Base-by-base conservation (phyloP, 2,888 invertebrate species). In the Volucella inflata region DNA sequence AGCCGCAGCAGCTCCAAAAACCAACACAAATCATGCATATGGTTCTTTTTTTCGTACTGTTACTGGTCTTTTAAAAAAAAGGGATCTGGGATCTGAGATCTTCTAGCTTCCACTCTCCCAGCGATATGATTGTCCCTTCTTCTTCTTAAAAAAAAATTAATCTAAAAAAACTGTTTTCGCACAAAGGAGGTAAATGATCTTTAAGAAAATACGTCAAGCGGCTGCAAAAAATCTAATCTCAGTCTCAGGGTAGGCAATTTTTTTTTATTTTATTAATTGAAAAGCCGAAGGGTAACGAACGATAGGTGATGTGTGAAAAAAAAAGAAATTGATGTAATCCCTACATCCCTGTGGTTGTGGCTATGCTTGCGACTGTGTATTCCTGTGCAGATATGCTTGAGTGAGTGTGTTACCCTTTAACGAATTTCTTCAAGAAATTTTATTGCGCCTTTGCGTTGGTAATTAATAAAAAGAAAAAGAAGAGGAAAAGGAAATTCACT, bases 131-230 rank as follows among this genome's bases (percentile, higher is more conserved):
- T 64, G 70, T 79, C 75, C 79, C 79, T 84, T 67, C 36, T 50
- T 36, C 48, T 46, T 50, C 50, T 50, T 70, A 74, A 67, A 68
- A 68, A 80, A 85, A 76, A 62, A 68, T 76, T 50, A 62, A 30
- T 30, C 50, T 30, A 30, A 30, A 30, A 21, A 30, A 30, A 30
- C 6, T 30, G 30, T 75, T 71, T 81, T 85, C 59, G 85, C 85
- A 85, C 85, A 85, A 85, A 85, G 81, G 72, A 81, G 77, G 85
- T 71, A 85, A 85, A 85, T 81, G 85, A 85, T 85, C 85, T 85
- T 85, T 46, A 72, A 85, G 76, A 81, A 85, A 85, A 70, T 46
- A 70, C 77, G 62, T 82, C 81, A 81, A 81, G 81, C 81, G 81
- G 85, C 85, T 64, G 30, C 72, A 85, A 85, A 84, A 78, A 65